Percentiles rank a stretch among this genome's conserved stretches.
Conservation (phyloP, 2,888 invertebrate genomes). For the Clistopyga incitator region DNA sequence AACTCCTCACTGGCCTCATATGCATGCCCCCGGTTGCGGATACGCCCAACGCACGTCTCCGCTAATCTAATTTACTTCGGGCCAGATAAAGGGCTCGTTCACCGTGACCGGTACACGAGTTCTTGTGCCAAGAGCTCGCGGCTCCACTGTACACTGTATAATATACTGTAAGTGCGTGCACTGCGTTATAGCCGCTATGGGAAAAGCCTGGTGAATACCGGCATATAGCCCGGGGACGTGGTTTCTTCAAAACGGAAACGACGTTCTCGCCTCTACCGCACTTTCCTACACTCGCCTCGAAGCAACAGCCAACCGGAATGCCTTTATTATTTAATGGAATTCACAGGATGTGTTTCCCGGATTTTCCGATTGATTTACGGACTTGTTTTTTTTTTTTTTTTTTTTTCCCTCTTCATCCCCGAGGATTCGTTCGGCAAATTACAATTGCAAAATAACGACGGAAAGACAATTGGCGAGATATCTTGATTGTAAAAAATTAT, state of each 20-base stretch:
- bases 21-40: slow-evolving; percentile 69
- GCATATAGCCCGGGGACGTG: slow-evolving; percentile 41
- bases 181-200: slow-evolving; percentile 46
- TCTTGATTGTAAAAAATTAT: neutral
- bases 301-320: slow-evolving; percentile 10
- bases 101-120: slow-evolving; percentile 72
- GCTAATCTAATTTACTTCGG: slow-evolving; percentile 79
- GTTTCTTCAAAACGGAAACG: slow-evolving; percentile 66
- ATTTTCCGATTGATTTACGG: slow-evolving; percentile 42
- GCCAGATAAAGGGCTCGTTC: slow-evolving; percentile 78
- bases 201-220: slow-evolving; percentile 55
- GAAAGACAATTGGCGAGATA: neutral
- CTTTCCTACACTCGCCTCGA: slow-evolving; percentile 31
- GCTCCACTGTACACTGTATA: slow-evolving; percentile 26
- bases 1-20: slow-evolving; percentile 62
- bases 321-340: slow-evolving; percentile 52
- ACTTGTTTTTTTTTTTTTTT: neutral
- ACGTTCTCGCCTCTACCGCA: slow-evolving; percentile 42
- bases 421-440: too few species aligned
- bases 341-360: slow-evolving; percentile 44
- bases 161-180: slow-evolving; percentile 22
- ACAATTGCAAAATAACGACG: neutral
- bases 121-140: slow-evolving; percentile 48
- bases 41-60: slow-evolving; percentile 74
- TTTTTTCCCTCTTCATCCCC: too few species aligned